phyloP scores from a whole-genome alignment of 2,888 invertebrate genomes.

The Cephus nigrinus region DNA sequence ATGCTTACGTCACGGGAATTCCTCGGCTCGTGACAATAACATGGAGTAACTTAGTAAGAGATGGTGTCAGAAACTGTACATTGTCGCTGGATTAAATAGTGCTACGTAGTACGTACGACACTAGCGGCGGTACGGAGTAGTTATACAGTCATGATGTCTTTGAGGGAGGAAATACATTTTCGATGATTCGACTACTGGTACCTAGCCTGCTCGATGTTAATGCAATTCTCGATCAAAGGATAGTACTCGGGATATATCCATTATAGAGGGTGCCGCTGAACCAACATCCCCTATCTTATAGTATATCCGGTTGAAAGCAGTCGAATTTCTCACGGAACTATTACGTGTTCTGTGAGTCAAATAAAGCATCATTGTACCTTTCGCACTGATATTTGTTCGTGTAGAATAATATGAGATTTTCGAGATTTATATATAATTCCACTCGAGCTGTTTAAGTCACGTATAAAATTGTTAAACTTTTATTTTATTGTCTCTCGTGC shows the following conservation, averaged over 20 bases:
- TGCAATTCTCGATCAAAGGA: too few relatives aligned
- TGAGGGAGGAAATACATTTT: background rate
- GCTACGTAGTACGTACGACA: too few relatives aligned
- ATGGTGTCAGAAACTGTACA: background rate
- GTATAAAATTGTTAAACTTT: too few relatives aligned
- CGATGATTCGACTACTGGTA: background rate
- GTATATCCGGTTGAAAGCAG: background rate
- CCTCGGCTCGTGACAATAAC: background rate
- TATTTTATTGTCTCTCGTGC: too few relatives aligned
- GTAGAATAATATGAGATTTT: background rate
- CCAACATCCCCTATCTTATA: background rate
- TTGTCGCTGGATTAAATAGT: background rate
- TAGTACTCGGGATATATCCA: background rate
- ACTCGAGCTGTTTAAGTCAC: background rate
- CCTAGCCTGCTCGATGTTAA: too few relatives aligned
- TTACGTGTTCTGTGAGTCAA: background rate
- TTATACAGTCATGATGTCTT: background rate
- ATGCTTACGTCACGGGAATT: background rate
- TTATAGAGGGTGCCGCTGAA: background rate
- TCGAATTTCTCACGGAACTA: background rate
- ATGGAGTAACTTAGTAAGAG: background rate
- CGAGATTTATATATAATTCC: background rate
- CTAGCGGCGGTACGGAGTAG: too few relatives aligned
- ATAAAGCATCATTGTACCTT: background rate
- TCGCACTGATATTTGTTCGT: background rate